Base-by-base conservation (phyloP, 2,888 invertebrate species). In the Alloscopus bannaensis region DNA sequence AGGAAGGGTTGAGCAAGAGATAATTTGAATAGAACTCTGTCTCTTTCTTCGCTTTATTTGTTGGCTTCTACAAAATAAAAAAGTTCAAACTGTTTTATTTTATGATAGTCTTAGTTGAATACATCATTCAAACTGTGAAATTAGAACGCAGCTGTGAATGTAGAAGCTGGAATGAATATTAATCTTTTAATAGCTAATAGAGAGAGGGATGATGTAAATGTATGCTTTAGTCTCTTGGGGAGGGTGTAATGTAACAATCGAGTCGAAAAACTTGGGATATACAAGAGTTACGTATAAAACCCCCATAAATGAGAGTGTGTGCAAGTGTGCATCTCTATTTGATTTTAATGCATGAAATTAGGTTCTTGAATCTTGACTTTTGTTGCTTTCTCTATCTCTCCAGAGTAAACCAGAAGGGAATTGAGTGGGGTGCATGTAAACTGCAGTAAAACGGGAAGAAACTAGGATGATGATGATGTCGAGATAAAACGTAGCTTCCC, bases 341-440 rank as follows among this genome's bases (percentile, higher is more conserved):
- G 57, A 66, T 57, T 73, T 73, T 73, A 73, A 73, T 66, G 73
- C 73, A 73, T 73, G 65, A 66, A 73, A 73, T 73, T 73, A 73
- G 73, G 66, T 57, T 73, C 73, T 72, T 40, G 72, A 64, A 55
- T 64, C 42, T 65, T 73, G 73, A 73, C 73, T 73, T 73, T 28
- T 73, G 60, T 11, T 40, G 26, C 57, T 22, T 20, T 22, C 16
- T 20, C 52, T n/a, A 16, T 22, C n/a, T n/a, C n/a, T n/a, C n/a
- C n/a, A n/a, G n/a, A n/a, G n/a, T 66, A 26, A 31, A 57, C 40
- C 57, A 22, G 16, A 40, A 42, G 73, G 36, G 22, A n/a, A 62
- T 22, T 50, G 65, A 24, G n/a, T 55, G 71, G 47, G 50, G 22
- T 42, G 42, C 18, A 50, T 50, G 31, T n/a, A 62, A n/a, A n/a